Conservation (phyloP, 2,888 invertebrate genomes). For the Hermodice carunculata region DNA sequence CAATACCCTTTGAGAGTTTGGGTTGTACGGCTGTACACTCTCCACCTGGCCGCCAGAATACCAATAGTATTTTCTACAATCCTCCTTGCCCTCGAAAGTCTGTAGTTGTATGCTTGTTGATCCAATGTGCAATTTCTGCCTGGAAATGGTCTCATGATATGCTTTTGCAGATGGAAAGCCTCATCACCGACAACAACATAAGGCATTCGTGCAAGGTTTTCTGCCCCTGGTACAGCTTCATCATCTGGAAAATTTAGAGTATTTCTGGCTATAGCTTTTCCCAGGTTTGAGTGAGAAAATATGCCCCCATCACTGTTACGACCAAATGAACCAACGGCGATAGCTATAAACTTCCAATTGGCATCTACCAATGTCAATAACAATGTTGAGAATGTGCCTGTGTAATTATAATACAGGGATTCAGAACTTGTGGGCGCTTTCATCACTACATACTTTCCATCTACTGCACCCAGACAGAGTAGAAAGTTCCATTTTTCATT, state of each 20-base stretch:
- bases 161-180: slow-evolving; percentile 5
- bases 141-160: slow-evolving; percentile 11
- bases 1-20: background rate
- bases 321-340: slow-evolving; percentile 17
- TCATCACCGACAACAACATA: slow-evolving; percentile 13
- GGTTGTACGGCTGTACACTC: slow-evolving; percentile 4
- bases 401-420: slow-evolving; percentile 56
- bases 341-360: background rate
- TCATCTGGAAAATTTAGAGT: background rate
- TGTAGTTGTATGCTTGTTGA: slow-evolving; percentile 26
- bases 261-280: background rate
- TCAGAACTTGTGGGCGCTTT: slow-evolving; percentile 47
- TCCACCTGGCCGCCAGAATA: slow-evolving; percentile 13
- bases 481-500: slow-evolving; percentile 57
- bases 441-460: slow-evolving; percentile 58
- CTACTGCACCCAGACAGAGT: slow-evolving; percentile 54
- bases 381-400: slow-evolving; percentile 43
- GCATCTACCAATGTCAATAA: slow-evolving; percentile 9
- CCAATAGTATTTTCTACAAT: slow-evolving; percentile 22
- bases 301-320: slow-evolving; percentile 10
- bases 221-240: background rate
- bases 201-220: slow-evolving; percentile 1
- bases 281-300: slow-evolving; percentile 5
- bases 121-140: background rate
- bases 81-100: slow-evolving; percentile 19